Percentiles rank a stretch among this genome's conserved stretches.
These are phyloP conservation scores for Dicerorhinus sumatrensis DNA, from an alignment of 2,113 vertebrate species.

Conservation along the genomic window DNA sequence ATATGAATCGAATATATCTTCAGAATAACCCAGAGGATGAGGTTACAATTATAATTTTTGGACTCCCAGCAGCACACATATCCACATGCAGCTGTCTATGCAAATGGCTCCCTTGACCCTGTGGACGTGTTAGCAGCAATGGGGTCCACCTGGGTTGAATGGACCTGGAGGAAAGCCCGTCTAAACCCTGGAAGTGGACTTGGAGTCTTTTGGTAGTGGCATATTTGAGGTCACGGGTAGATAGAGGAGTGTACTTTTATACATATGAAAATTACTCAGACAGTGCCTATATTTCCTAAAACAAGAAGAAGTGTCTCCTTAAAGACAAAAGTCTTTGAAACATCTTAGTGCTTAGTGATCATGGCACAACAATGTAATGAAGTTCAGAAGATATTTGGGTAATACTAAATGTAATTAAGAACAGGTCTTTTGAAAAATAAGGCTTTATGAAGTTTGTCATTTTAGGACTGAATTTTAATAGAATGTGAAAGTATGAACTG, in stretches of 20 bases:
- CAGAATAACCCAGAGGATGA: neutral
- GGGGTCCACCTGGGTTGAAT: no score
- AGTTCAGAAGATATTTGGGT: constrained; percentile 88
- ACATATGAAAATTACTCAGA: neutral
- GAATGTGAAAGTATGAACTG: constrained; percentile 67
- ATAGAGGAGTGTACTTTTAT: neutral
- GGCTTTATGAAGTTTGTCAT: constrained; percentile 77
- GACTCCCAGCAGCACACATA: neutral
- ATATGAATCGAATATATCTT: neutral
- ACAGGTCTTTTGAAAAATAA: constrained; percentile 82
- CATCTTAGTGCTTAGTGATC: constrained; percentile 78
- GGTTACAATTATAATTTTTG: neutral
- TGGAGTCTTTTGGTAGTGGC: no score
- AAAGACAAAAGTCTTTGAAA: constrained; percentile 82
- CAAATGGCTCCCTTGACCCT: neutral
- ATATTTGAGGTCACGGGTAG: neutral
- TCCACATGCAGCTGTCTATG: no score
- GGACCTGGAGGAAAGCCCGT: no score
- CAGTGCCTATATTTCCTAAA: constrained; percentile 77
- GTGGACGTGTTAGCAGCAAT: no score
- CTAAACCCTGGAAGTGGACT: no score
- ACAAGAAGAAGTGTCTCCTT: constrained; percentile 73
- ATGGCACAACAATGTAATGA: constrained; percentile 75
- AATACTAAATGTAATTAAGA: constrained; percentile 79
- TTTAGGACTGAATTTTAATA: constrained; percentile 76